Percentiles rank a stretch among this genome's conserved stretches.
Conservation (phyloP, 2,888 invertebrate genomes). For the Ochropacha duplaris region DNA sequence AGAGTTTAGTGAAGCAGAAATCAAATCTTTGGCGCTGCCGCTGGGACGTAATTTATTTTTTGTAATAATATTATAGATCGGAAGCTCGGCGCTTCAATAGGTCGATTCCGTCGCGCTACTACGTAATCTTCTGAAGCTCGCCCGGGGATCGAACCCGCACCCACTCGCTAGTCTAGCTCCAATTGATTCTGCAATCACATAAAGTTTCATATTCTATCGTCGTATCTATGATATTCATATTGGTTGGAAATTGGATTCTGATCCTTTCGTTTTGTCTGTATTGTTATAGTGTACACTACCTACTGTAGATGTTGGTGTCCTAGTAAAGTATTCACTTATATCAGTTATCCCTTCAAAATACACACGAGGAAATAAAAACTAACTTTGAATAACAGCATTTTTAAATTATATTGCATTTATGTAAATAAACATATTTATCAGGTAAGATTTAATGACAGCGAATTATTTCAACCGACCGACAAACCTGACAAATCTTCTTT, state of each 20-base stretch:
- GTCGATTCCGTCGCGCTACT: background rate
- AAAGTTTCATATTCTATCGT: conserved; percentile 1
- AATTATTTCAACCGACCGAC: too few species aligned
- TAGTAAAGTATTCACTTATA: too few species aligned
- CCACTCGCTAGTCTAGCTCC: background rate
- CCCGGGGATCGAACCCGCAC: background rate
- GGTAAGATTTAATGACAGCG: too few species aligned
- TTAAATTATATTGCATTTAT: too few species aligned
- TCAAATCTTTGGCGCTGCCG: background rate
- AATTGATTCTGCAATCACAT: conserved; percentile 1
- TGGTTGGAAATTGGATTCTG: conserved; percentile 1
- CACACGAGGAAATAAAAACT: too few species aligned
- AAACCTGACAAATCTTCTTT: too few species aligned
- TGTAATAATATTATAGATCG: background rate
- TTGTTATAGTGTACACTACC: background rate
- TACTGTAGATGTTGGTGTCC: background rate
- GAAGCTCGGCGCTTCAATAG: background rate
- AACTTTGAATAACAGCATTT: too few species aligned
- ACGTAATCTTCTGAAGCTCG: background rate
- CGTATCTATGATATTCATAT: conserved; percentile 1
- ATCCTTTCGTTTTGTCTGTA: background rate
- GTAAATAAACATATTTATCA: too few species aligned
- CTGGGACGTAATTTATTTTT: background rate
- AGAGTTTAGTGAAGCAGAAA: background rate
- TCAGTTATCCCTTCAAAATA: too few species aligned